These are phyloP conservation scores for Syrrhaptes paradoxus DNA, from an alignment of 2,113 vertebrate genomes.

Conservation along the genomic window DNA sequence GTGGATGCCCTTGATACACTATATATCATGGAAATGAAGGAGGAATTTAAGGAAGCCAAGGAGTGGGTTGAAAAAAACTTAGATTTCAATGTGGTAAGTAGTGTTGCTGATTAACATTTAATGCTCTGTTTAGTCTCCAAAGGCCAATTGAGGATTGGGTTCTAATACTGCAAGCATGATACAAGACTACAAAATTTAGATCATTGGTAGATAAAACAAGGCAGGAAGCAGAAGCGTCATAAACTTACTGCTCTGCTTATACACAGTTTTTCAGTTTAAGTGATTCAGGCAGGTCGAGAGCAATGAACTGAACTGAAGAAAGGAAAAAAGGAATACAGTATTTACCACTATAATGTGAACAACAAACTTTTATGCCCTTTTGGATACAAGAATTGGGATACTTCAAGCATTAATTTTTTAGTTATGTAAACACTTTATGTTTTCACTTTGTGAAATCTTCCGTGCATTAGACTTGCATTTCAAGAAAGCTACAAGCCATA, in stretches of 20 bases:
- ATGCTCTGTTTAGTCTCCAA: not conserved
- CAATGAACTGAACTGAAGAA: not conserved
- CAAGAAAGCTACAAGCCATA: not conserved
- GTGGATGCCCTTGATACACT: constrained; percentile 95
- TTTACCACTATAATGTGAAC: not conserved
- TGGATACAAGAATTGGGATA: not conserved
- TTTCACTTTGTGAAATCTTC: not conserved
- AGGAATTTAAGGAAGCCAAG: constrained; percentile 91
- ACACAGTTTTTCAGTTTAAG: not conserved
- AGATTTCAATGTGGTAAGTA: constrained; percentile 94
- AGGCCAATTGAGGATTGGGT: not conserved
- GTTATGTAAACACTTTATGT: not conserved
- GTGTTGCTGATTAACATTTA: not conserved
- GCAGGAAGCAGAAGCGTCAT: not conserved
- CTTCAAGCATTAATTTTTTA: not conserved
- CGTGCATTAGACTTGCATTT: not conserved
- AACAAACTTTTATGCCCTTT: not conserved
- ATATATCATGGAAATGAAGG: constrained; percentile 96
- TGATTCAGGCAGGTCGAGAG: not conserved
- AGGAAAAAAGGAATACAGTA: not conserved
- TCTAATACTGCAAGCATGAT: not conserved
- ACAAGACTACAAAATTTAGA: not conserved
- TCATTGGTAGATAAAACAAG: not conserved
- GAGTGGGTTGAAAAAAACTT: constrained; percentile 95
- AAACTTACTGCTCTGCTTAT: not conserved